phyloP scores from a whole-genome alignment of 2,888 invertebrate species.

The Nomada lathburiana region DNA sequence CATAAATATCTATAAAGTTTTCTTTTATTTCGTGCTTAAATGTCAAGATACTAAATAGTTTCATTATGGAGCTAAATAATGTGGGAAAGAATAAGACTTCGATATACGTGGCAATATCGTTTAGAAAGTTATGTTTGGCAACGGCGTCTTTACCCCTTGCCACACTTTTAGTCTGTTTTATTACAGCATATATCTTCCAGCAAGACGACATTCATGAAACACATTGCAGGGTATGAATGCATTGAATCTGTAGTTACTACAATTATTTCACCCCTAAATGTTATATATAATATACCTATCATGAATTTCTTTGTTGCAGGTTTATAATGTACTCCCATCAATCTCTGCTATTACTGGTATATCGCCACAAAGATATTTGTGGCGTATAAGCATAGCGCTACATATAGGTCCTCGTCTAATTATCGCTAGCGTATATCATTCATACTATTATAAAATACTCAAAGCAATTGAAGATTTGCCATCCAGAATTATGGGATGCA shows the following conservation, averaged over 20 bases:
- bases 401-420: slow-evolving; percentile 96
- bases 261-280: neutral
- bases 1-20: slow-evolving; percentile 8
- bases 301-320: slow-evolving; percentile 86
- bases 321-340: slow-evolving; percentile 96
- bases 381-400: slow-evolving; percentile 96
- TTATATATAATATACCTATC: neutral
- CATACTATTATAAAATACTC: slow-evolving; percentile 91
- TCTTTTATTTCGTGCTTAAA: slow-evolving; percentile 44
- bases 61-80: slow-evolving; percentile 81
- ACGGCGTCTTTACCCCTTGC: slow-evolving; percentile 94
- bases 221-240: slow-evolving; percentile 94
- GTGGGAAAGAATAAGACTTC: slow-evolving; percentile 81
- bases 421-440: slow-evolving; percentile 94
- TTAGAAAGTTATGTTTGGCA: slow-evolving; percentile 92
- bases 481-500: slow-evolving; percentile 82
- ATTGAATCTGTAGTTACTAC: neutral
- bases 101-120: slow-evolving; percentile 90
- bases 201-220: slow-evolving; percentile 97
- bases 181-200: slow-evolving; percentile 95
- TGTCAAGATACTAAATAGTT: slow-evolving; percentile 48
- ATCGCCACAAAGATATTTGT: slow-evolving; percentile 95
- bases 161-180: slow-evolving; percentile 94
- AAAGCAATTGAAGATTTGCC: slow-evolving; percentile 86
- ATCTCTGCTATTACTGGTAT: slow-evolving; percentile 98